Conservation (phyloP, 2,888 invertebrate genomes). For the Xylocampa areola region DNA sequence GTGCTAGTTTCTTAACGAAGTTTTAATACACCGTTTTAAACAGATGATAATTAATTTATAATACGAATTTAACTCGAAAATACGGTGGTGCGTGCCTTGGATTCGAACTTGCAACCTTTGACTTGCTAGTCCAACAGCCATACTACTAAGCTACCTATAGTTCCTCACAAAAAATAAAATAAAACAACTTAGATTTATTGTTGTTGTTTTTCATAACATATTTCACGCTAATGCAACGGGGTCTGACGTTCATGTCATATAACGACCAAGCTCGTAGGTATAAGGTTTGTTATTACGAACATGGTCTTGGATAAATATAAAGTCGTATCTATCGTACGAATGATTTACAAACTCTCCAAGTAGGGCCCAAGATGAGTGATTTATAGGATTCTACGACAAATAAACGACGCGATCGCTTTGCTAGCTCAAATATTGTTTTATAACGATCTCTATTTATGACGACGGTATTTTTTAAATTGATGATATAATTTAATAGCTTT, state of each 20-base stretch:
- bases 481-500: constrained; percentile 6
- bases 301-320: constrained; percentile 57
- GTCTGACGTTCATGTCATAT: constrained; percentile 21
- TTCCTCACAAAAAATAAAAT: too few relatives aligned
- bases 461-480: constrained; percentile 8
- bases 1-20: too few relatives aligned
- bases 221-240: constrained; percentile 43
- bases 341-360: constrained; percentile 72
- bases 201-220: too few relatives aligned
- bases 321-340: constrained; percentile 62
- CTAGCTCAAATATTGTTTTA: constrained; percentile 45
- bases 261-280: constrained; percentile 31
- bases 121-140: too few relatives aligned
- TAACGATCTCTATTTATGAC: constrained; percentile 35
- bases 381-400: constrained; percentile 68
- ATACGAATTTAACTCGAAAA: too few relatives aligned
- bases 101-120: too few relatives aligned
- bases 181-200: too few relatives aligned
- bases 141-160: too few relatives aligned
- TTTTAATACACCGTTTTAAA: too few relatives aligned
- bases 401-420: constrained; percentile 60
- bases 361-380: constrained; percentile 72
- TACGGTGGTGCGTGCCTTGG: too few relatives aligned
- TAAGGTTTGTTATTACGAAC: constrained; percentile 51
- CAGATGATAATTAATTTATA: too few relatives aligned